Evolutionary conservation across 2,113 vertebrate species (phyloP), one percentile per base, ranked within the genome.

Genomic region (Haplotaxodon microlepis): DNA sequence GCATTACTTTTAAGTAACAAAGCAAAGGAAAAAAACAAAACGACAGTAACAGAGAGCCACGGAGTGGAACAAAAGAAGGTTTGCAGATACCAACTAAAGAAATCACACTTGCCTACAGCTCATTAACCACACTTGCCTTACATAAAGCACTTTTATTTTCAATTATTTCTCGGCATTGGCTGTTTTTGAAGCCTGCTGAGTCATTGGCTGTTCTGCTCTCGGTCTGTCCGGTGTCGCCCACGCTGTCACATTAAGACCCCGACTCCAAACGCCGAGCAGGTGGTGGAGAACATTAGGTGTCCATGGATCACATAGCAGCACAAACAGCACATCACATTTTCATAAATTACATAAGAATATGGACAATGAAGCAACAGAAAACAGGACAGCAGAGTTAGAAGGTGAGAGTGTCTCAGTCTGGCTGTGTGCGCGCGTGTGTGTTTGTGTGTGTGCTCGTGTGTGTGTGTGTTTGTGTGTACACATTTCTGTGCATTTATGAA

Each of bases 211-310:
- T 73, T 90, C 83, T 86, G 84, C 83, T 90, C 89, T 73, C 66
- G 36, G 86, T 90, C 66, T 87, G 91, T 92, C 92, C 90, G 9
- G 84, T 82, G 84, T 88, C 84, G 63, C 92, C 93, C 90, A 94
- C 93, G 57, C 91, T 11, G 45, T 59, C 76, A 56, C 93, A 81
- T 90, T 85, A 69, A 85, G 91, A 93, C 94, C 93, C 86, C 31
- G 81, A 88, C 91, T 91, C 85, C 66, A 84, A 88, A 91, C 90
- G 84, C 42, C n/a, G 36, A 93, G 89, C 91, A 91, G 92, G 89
- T 93, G 90, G 93, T 69, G 4, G 34, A 78, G 89, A 94, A 94
- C 90, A 91, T 90, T 91, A 91, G 90, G 88, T 87, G 87, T 69
- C 85, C 24, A 11, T 19, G 88, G 91, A 93, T 92, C 88, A 85